Evolutionary conservation across 2,888 invertebrate species (phyloP).

Genomic region (Pandemis cinnamomeana): DNA sequence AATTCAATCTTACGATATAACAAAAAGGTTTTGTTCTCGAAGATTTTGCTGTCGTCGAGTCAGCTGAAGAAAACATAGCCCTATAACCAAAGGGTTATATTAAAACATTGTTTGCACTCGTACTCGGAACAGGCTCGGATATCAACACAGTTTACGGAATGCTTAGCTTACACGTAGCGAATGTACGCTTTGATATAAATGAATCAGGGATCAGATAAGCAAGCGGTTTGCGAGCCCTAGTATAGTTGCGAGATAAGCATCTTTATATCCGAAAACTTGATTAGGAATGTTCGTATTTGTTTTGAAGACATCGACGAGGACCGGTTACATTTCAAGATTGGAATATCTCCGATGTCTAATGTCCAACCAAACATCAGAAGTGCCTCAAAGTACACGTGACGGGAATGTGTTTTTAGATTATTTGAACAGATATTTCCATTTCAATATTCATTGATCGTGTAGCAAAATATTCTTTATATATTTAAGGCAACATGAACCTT

Average conservation of each 20-base stretch:
- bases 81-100: constrained; percentile 44
- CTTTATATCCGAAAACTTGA: constrained; percentile 24
- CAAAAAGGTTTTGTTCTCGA: constrained; percentile 43
- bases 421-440: too few species aligned
- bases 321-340: constrained; percentile 9
- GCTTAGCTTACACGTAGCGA: constrained; percentile 48
- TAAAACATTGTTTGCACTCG: constrained; percentile 44
- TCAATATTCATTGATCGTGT: too few species aligned
- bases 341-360: neutral
- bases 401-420: too few species aligned
- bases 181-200: constrained; percentile 57
- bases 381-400: too few species aligned
- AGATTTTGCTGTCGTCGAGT: constrained; percentile 20
- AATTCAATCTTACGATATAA: constrained; percentile 51
- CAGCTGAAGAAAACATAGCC: constrained; percentile 49
- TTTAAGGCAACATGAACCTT: too few species aligned
- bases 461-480: too few species aligned
- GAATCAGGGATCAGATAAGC: constrained; percentile 41
- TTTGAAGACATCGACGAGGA: constrained; percentile 17
- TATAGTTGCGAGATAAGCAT: constrained; percentile 25
- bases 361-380: constrained; percentile 47
- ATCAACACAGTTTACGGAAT: constrained; percentile 51
- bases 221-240: constrained; percentile 11
- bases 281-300: constrained; percentile 31
- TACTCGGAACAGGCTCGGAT: constrained; percentile 54